Evolutionary conservation across 1,140 invertebrate species (phyloP).

Genomic region (Aphelinus atriplicis): DNA sequence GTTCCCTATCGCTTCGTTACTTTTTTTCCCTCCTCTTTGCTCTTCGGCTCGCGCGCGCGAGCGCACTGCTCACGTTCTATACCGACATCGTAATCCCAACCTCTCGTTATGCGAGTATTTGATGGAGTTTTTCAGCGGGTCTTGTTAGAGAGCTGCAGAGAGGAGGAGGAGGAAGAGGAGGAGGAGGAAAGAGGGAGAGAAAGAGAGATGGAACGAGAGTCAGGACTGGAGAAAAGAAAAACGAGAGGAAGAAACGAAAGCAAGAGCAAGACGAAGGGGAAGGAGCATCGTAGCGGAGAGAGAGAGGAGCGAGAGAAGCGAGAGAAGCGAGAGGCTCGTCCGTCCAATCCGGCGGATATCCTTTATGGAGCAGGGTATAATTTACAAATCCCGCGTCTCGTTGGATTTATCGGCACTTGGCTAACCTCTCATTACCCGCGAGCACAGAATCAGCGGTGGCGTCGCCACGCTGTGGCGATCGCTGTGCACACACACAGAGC

Average conservation of each 20-base stretch:
- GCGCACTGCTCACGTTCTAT: constrained; percentile 7
- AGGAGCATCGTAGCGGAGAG: background rate
- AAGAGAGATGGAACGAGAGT: background rate
- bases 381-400: constrained; percentile 67
- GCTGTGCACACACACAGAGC: too few species aligned
- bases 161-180: background rate
- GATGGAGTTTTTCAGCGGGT: constrained; percentile 37
- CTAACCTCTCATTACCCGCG: constrained; percentile 65
- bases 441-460: constrained; percentile 34
- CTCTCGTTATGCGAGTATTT: constrained; percentile 36
- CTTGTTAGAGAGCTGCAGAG: constrained; percentile 18
- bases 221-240: too few species aligned
- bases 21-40: constrained; percentile 8
- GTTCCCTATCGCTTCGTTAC: background rate
- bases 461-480: background rate
- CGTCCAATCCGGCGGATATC: constrained; percentile 42
- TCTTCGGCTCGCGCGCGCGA: background rate
- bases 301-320: constrained; percentile 8
- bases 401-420: constrained; percentile 66
- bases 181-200: background rate
- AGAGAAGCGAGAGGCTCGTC: constrained; percentile 12
- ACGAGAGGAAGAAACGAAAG: too few species aligned
- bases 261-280: too few species aligned
- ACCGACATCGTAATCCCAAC: constrained; percentile 24
- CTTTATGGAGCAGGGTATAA: constrained; percentile 64